Evolutionary conservation across 2,888 invertebrate species (phyloP).

Genomic region (Amiota communis): DNA sequence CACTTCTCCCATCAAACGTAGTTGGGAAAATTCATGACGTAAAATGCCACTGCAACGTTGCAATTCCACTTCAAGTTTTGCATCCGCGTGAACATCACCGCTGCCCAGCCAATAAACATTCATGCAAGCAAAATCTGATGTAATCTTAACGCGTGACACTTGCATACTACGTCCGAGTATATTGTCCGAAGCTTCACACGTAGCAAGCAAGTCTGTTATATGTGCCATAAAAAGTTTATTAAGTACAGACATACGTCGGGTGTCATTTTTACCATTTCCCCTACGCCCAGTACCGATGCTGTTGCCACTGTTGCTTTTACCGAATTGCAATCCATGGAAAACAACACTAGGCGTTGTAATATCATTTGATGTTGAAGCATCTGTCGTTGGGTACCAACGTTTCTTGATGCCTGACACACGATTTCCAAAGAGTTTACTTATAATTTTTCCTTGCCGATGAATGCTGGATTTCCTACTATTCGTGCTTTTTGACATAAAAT

Average conservation of each 20-base stretch:
- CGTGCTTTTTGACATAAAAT: neutral
- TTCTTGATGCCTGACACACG: conserved; percentile 67
- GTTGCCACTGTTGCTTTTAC: conserved; percentile 37
- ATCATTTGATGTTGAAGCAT: neutral
- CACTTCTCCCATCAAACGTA: conserved; percentile 83
- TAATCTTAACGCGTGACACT: conserved; percentile 81
- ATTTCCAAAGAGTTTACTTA: conserved; percentile 69
- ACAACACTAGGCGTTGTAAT: conserved; percentile 34
- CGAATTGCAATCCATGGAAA: conserved; percentile 53
- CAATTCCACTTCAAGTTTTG: conserved; percentile 76
- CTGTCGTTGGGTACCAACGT: conserved; percentile 62
- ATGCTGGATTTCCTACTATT: conserved; percentile 31
- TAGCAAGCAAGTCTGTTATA: conserved; percentile 85
- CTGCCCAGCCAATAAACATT: conserved; percentile 84
- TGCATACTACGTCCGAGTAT: conserved; percentile 80
- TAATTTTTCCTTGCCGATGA: conserved; percentile 62
- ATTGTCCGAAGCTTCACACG: conserved; percentile 78
- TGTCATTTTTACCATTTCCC: conserved; percentile 73
- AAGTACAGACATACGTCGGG: conserved; percentile 79
- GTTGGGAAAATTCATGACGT: conserved; percentile 82
- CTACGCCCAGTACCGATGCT: conserved; percentile 50
- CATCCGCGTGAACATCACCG: conserved; percentile 61
- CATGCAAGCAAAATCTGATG: conserved; percentile 79
- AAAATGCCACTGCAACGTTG: conserved; percentile 76
- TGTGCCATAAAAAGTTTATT: conserved; percentile 88